Base-by-base conservation (phyloP, 1,140 invertebrate species). In the Paraescarpia echinospica region DNA sequence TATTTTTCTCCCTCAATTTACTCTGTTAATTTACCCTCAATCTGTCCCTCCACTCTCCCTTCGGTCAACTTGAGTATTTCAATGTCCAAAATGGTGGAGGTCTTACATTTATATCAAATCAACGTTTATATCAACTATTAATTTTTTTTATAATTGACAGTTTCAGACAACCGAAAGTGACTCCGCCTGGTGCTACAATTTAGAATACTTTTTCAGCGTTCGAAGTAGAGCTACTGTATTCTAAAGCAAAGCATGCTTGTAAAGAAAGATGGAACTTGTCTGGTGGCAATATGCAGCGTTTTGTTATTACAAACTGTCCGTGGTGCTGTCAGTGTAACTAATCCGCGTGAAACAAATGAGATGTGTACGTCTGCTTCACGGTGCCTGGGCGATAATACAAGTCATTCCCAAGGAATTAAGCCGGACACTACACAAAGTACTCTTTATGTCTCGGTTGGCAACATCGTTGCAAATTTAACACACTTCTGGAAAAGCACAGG, bases 401-500 rank as follows among this genome's bases (percentile, higher is more conserved):
- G 59, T 77, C 22, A 18, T 77, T 77, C 1, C 18, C 6, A 77
- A 2, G 22, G 59, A 18, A 22, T 18, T 2, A 12, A 12, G 22
- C 22, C 59, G 22, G 22, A 77, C 14, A 12, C 41, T 41, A 41
- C 41, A 6, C n/a, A n/a, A n/a, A 18, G 8, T 77, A 77, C 59
- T 2, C 59, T 77, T 31, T 77, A 77, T 77, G 59, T 77, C 22
- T 77, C 59, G 14, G 22, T 77, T 77, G 59, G 59, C 59, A 90
- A n/a, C 9, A 48, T 41, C 91, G 48, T 48, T 48, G 22, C 91
- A 22, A 33, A 91, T 22, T 48, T 91, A 33, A 33, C 34, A 14
- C 91, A 91, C 48, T 91, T 91, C 48, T 91, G 91, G 91, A 91
- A 34, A 34, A 91, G 91, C n/a, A 91, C 91, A 91, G 91, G 91